Conservation (phyloP, 2,113 vertebrate genomes). For the Aegithalos caudatus region DNA sequence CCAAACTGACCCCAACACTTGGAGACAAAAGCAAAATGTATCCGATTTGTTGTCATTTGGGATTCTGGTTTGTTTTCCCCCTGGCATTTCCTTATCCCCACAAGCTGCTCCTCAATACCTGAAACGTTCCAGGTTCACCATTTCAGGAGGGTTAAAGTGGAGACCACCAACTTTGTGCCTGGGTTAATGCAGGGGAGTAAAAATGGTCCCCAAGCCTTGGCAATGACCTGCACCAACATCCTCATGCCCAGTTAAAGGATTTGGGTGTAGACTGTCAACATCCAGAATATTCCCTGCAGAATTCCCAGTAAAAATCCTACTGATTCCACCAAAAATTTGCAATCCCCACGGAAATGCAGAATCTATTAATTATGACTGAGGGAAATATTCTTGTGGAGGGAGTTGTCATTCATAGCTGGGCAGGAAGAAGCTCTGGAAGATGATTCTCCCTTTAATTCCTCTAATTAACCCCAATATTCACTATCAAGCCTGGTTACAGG, state of each 20-base stretch:
- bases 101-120: background rate
- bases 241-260: background rate
- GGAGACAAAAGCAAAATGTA: fast-evolving
- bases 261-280: background rate
- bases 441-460: background rate
- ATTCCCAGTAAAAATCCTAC: background rate
- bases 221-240: background rate
- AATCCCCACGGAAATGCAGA: background rate
- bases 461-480: conserved; percentile 30
- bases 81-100: background rate
- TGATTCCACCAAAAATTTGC: background rate
- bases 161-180: background rate
- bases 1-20: background rate
- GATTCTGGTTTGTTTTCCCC: background rate
- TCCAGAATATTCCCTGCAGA: background rate
- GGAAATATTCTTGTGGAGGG: background rate
- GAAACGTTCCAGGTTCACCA: background rate
- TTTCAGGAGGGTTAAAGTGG: background rate
- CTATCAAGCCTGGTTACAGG: conserved; percentile 13
- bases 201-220: background rate
- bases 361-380: background rate
- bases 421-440: background rate
- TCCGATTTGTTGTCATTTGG: background rate
- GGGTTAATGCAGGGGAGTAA: background rate
- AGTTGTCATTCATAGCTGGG: background rate